Conservation (phyloP, 2,797 vertebrate species). For the Ataeniobius toweri region DNA sequence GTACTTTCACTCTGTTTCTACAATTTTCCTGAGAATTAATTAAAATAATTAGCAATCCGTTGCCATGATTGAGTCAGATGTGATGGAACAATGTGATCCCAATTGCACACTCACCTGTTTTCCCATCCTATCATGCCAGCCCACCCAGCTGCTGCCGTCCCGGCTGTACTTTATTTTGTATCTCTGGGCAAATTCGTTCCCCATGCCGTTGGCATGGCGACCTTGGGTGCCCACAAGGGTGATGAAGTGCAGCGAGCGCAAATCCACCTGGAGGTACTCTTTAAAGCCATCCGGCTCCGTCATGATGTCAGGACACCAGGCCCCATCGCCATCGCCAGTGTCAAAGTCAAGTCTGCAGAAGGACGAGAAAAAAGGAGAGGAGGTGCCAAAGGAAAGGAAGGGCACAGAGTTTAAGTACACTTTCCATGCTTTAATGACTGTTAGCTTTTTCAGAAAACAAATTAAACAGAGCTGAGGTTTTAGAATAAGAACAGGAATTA, state of each 20-base stretch:
- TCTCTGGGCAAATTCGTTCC: conserved; percentile 94
- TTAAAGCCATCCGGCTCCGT: conserved; percentile 86
- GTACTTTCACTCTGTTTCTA: background rate
- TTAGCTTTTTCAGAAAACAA: background rate
- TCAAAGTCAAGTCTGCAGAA: conserved; percentile 89
- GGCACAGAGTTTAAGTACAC: background rate
- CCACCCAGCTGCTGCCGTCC: conserved; percentile 91
- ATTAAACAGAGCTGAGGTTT: background rate
- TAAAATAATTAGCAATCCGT: background rate
- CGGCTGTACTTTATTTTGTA: conserved; percentile 95
- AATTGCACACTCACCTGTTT: conserved; percentile 82
- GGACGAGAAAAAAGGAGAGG: background rate
- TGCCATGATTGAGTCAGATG: background rate
- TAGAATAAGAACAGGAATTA: background rate
- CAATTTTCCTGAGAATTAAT: background rate
- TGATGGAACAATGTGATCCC: background rate
- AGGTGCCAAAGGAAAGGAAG: background rate
- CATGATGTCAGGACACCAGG: conserved; percentile 91
- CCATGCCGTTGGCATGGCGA: conserved; percentile 92
- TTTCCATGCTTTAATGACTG: background rate
- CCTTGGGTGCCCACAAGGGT: conserved; percentile 96
- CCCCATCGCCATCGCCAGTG: conserved; percentile 91
- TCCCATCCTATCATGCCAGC: conserved; percentile 90
- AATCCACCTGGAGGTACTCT: conserved; percentile 94
- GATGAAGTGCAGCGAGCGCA: conserved; percentile 91